A percentile compares a stretch with the other conserved stretches of the same genome.
Evolutionary conservation across 2,113 vertebrate genomes (phyloP).

Genomic region (Edolisoma coerulescens): DNA sequence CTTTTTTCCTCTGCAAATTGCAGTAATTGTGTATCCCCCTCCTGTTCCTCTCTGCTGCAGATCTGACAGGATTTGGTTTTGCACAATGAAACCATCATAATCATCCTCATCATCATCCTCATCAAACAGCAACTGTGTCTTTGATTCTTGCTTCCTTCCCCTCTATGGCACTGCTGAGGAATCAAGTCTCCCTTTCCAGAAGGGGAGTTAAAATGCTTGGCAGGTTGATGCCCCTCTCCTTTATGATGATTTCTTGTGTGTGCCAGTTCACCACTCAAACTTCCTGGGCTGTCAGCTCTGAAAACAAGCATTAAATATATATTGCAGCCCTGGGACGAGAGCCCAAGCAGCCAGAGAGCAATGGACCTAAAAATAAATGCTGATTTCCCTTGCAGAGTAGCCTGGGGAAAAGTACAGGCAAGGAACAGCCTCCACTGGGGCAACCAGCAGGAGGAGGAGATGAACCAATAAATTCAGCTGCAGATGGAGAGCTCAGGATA

Average conservation of each 20-base stretch:
- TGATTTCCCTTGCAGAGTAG: conserved; percentile 13
- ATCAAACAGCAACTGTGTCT: neutral
- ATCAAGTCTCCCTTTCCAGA: neutral
- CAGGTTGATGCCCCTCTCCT: neutral
- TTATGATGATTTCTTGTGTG: neutral
- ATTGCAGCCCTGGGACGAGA: neutral
- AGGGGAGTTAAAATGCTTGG: neutral
- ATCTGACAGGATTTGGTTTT: neutral
- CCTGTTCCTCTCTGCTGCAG: neutral
- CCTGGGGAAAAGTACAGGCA: neutral
- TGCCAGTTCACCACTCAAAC: conserved; percentile 7
- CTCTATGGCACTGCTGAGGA: neutral
- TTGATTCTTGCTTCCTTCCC: neutral
- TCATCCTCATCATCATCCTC: neutral
- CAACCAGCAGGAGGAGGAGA: neutral
- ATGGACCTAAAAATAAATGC: conserved; percentile 34
- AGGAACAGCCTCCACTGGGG: neutral
- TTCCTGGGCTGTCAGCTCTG: conserved; percentile 11
- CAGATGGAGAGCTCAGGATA: neutral
- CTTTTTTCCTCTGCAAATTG: neutral
- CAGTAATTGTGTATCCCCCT: neutral
- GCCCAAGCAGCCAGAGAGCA: neutral
- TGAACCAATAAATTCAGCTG: neutral
- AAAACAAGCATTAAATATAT: conserved; percentile 30
- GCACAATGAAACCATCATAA: neutral